phyloP scores from a whole-genome alignment of 2,113 vertebrate genomes.

The Heterotis niloticus region DNA sequence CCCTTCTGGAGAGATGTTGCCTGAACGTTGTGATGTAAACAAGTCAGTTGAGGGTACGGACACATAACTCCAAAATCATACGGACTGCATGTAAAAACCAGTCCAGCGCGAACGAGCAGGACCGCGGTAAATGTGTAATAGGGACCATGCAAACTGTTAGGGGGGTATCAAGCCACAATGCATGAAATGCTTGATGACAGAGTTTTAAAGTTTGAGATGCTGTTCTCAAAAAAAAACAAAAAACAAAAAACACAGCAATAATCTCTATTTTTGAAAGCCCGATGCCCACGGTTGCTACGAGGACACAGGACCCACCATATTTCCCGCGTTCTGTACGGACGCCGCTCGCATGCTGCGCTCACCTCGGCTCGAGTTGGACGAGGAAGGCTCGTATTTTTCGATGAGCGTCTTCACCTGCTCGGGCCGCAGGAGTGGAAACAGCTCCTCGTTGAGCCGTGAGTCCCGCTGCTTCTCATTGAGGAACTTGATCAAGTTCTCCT shows the following conservation, averaged over 20 bases:
- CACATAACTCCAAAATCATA: not conserved
- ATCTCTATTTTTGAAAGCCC: not conserved
- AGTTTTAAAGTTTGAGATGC: no score
- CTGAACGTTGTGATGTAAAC: constrained; percentile 54
- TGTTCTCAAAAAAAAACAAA: no score
- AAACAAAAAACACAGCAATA: no score
- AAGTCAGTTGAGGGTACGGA: not conserved
- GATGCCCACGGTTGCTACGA: not conserved
- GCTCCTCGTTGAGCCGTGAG: constrained; percentile 81
- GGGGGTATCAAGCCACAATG: no score
- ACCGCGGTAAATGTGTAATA: not conserved
- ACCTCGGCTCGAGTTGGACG: constrained; percentile 83
- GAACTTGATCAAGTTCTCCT: constrained; percentile 89
- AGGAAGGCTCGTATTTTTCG: constrained; percentile 84
- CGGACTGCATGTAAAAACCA: not conserved
- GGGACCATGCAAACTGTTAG: no score
- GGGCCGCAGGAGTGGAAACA: constrained; percentile 77
- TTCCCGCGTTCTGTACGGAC: not conserved
- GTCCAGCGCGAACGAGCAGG: not conserved
- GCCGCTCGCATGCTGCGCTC: constrained; percentile 43
- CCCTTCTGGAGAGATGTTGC: constrained; percentile 87
- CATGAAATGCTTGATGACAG: no score
- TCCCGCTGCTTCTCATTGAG: constrained; percentile 93
- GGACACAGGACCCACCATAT: not conserved
- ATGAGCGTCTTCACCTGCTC: constrained; percentile 89